phyloP scores from a whole-genome alignment of 1,140 invertebrate genomes.

The Anthonomus grandis region DNA sequence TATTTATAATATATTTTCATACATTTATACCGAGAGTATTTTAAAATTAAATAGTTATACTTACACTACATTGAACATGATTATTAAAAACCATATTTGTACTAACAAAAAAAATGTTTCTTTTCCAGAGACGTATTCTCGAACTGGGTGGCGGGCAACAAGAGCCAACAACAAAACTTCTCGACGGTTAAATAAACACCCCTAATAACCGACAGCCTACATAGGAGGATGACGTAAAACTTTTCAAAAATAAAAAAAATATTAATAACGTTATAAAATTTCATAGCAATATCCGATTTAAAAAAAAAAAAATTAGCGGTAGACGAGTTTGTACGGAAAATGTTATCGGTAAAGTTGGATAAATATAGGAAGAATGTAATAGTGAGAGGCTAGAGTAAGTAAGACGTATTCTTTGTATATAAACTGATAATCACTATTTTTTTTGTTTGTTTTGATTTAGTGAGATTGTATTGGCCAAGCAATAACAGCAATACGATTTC shows the following conservation, averaged over 20 bases:
- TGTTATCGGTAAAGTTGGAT: conserved; percentile 22
- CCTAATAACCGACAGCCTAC: no score
- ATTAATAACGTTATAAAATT: conserved; percentile 28
- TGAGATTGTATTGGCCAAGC: conserved; percentile 40
- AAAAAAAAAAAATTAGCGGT: conserved; percentile 25
- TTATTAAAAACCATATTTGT: no score
- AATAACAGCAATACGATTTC: conserved; percentile 44
- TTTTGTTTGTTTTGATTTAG: conserved; percentile 9
- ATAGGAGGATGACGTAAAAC: no score
- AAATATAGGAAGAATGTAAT: conserved; percentile 36
- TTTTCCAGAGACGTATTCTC: conserved; percentile 82
- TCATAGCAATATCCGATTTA: conserved; percentile 17
- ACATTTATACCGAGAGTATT: no score
- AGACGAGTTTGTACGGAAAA: conserved; percentile 28
- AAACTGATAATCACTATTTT: conserved; percentile 43
- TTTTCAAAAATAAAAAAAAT: conserved; percentile 12
- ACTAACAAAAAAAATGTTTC: conserved; percentile 35
- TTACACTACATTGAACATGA: no score
- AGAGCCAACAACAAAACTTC: conserved; percentile 63
- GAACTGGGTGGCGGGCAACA: conserved; percentile 82
- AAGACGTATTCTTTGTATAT: conserved; percentile 42
- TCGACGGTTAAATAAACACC: conserved; percentile 61
- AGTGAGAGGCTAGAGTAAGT: conserved; percentile 36
- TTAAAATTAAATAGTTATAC: no score
- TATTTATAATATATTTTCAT: no score